phyloP scores from a whole-genome alignment of 2,113 vertebrate genomes.

The Machaerirhynchus nigripectus region DNA sequence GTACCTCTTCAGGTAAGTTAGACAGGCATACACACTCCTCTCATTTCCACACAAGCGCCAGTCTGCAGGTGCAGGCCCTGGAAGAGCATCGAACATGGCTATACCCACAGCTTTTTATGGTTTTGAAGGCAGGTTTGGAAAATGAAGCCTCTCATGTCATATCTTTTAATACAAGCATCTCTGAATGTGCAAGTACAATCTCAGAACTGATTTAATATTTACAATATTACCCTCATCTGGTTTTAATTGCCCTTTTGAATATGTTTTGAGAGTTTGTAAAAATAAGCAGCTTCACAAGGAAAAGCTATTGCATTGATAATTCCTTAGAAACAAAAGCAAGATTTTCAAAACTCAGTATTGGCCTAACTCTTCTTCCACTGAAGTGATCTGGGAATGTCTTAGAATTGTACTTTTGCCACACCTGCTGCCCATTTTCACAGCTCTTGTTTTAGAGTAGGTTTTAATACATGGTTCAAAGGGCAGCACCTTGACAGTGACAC shows the following conservation, averaged over 20 bases:
- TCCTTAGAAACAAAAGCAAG: neutral
- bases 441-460: neutral
- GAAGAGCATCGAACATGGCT: neutral
- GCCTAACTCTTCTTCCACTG: neutral
- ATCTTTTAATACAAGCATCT: neutral
- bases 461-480: neutral
- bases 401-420: neutral
- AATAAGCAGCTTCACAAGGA: neutral
- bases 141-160: neutral
- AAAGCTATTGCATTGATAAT: neutral
- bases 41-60: neutral
- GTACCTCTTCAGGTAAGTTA: neutral
- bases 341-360: neutral
- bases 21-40: neutral
- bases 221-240: neutral
- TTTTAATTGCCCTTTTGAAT: neutral
- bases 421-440: neutral
- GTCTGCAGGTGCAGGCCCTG: neutral
- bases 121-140: neutral
- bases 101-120: neutral
- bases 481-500: neutral
- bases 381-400: neutral
- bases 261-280: neutral
- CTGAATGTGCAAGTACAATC: neutral
- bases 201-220: neutral